A percentile compares a stretch with the other conserved stretches of the same genome.
phyloP scores from a whole-genome alignment of 2,113 vertebrate species.

The Prietella phreatophila region DNA sequence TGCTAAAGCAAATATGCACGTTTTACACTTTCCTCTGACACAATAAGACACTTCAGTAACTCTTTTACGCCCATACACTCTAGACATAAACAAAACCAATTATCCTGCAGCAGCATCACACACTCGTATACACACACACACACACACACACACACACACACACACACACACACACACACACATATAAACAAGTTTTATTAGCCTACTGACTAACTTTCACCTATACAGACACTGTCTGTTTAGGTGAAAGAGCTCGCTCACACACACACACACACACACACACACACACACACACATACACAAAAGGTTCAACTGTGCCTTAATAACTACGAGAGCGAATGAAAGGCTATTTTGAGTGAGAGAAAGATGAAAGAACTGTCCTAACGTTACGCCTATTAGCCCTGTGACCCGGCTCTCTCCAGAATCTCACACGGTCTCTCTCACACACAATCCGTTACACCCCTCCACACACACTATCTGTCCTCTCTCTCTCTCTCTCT shows the following conservation, averaged over 20 bases:
- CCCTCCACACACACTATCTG: conserved; percentile 8
- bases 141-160: not conserved
- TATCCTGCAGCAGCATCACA: not conserved
- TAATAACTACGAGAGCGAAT: conserved; percentile 4
- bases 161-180: conserved; percentile 3
- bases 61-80: not conserved
- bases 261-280: conserved; percentile 18
- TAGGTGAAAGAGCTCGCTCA: not conserved
- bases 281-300: conserved; percentile 13
- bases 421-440: conserved; percentile 18
- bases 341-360: conserved; percentile 18
- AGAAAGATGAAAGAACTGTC: conserved; percentile 29
- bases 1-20: not conserved
- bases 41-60: not conserved
- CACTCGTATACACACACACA: not conserved
- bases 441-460: conserved; percentile 8
- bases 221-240: conserved; percentile 5
- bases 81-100: not conserved
- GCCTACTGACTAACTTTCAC: conserved; percentile 14
- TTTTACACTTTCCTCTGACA: not conserved
- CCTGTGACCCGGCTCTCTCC: conserved; percentile 43
- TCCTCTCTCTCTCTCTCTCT: conserved; percentile 41
- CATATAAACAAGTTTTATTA: not conserved
- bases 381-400: conserved; percentile 44
- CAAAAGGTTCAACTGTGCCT: conserved; percentile 10